Evolutionary conservation across 2,797 vertebrate species (phyloP).

Genomic region (Gymnoscopelus microlampas): DNA sequence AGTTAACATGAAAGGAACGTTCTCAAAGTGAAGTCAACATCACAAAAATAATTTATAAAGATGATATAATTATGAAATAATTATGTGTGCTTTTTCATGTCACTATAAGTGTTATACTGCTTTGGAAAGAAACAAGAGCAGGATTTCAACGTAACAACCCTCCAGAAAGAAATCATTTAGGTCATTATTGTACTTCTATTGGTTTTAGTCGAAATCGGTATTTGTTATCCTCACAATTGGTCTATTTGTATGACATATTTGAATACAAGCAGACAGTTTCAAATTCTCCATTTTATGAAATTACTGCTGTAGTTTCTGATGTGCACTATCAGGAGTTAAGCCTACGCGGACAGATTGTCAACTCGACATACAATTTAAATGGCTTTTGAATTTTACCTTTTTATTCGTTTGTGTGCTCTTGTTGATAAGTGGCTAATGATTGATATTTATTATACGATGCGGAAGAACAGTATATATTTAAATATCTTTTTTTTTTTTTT

Average conservation of each 20-base stretch:
- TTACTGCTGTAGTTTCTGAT: slow-evolving; percentile 65
- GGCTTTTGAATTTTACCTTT: slow-evolving; percentile 63
- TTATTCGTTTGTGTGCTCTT: slow-evolving; percentile 70
- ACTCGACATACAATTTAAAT: slow-evolving; percentile 74
- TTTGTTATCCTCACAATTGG: slow-evolving; percentile 57
- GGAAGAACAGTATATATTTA: slow-evolving; percentile 74
- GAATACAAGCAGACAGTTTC: slow-evolving; percentile 68
- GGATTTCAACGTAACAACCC: slow-evolving; percentile 24
- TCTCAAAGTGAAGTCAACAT: too few species aligned
- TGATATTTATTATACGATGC: slow-evolving; percentile 82
- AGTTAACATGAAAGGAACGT: too few species aligned
- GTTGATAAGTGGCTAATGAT: slow-evolving; percentile 73
- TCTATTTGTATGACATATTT: slow-evolving; percentile 73
- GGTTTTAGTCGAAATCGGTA: slow-evolving; percentile 37
- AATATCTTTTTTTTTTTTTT: slow-evolving; percentile 69
- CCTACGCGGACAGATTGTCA: slow-evolving; percentile 63
- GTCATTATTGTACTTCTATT: slow-evolving; percentile 33
- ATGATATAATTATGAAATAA: too few species aligned
- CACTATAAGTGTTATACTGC: too few species aligned
- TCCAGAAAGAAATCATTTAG: slow-evolving; percentile 24
- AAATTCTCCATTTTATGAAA: slow-evolving; percentile 62
- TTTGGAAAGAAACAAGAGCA: too few species aligned
- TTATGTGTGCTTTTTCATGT: too few species aligned
- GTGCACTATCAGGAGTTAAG: slow-evolving; percentile 79
- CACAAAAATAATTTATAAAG: too few species aligned